phyloP scores from a whole-genome alignment of 2,113 vertebrate genomes.

The Ifrita kowaldi region DNA sequence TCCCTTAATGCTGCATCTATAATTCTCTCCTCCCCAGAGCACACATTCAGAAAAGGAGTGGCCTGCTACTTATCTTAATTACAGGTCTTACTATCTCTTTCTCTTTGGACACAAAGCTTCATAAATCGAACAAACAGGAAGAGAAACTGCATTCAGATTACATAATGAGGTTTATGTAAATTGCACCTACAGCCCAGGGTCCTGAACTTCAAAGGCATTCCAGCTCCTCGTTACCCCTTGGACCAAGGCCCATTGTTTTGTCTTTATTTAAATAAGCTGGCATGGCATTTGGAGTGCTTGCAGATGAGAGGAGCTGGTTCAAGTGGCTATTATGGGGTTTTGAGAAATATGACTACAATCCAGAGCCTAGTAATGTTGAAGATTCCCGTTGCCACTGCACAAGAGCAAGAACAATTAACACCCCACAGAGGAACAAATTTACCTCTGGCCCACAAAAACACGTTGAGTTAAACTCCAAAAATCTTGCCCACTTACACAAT shows the following conservation, averaged over 20 bases:
- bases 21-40: neutral
- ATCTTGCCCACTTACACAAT: neutral
- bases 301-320: slow-evolving; percentile 24
- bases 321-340: neutral
- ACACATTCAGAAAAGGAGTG: neutral
- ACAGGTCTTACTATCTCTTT: slow-evolving; percentile 29
- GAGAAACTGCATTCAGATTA: slow-evolving; percentile 33
- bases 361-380: neutral
- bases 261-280: slow-evolving; percentile 49
- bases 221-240: slow-evolving; percentile 25
- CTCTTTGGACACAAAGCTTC: slow-evolving; percentile 28
- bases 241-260: slow-evolving; percentile 31
- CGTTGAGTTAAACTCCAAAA: neutral
- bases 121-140: slow-evolving; percentile 40
- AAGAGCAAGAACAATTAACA: neutral
- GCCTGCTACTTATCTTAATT: slow-evolving; percentile 40
- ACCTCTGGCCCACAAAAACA: neutral
- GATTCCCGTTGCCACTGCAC: neutral
- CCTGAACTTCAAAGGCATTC: slow-evolving; percentile 62
- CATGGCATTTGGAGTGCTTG: neutral
- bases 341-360: neutral
- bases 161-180: slow-evolving; percentile 56
- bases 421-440: neutral
- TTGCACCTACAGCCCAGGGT: slow-evolving; percentile 45
- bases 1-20: neutral